Conservation (phyloP, 2,888 invertebrate species). For the Sarcophaga subvicina region DNA sequence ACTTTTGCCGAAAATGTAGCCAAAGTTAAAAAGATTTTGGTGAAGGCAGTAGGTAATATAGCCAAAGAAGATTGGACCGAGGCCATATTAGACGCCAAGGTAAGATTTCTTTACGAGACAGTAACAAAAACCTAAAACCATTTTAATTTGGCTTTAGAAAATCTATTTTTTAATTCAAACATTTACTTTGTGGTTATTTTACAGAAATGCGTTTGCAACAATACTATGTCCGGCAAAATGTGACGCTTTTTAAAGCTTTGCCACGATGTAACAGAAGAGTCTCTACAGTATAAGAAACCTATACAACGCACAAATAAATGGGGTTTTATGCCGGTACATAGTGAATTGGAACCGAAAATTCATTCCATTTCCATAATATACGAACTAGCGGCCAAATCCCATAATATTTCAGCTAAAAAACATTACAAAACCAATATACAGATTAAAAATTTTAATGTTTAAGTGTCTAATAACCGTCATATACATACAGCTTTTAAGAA, state of each 20-base stretch:
- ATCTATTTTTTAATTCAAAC: not conserved
- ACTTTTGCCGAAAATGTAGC: slow-evolving; percentile 90
- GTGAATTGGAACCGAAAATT: slow-evolving; percentile 63
- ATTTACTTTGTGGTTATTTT: slow-evolving; percentile 21
- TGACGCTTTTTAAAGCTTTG: slow-evolving; percentile 77
- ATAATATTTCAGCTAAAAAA: not conserved
- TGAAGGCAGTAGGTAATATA: slow-evolving; percentile 88
- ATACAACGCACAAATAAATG: slow-evolving; percentile 69
- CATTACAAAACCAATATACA: slow-evolving; percentile 6
- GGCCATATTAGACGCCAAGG: slow-evolving; percentile 86
- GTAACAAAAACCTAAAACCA: not conserved
- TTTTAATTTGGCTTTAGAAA: not conserved
- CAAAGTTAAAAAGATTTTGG: slow-evolving; percentile 89
- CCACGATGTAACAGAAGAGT: slow-evolving; percentile 75
- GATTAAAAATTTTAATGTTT: not conserved
- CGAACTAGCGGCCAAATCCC: slow-evolving; percentile 71
- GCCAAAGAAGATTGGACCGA: slow-evolving; percentile 88
- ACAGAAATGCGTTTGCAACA: slow-evolving; percentile 78
- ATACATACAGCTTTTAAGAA: not conserved
- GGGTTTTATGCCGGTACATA: slow-evolving; percentile 12
- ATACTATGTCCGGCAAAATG: slow-evolving; percentile 77
- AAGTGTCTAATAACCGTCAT: not conserved
- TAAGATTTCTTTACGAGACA: slow-evolving; percentile 75
- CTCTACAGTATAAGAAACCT: slow-evolving; percentile 72
- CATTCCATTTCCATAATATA: slow-evolving; percentile 75